Percentiles rank a stretch among this genome's conserved stretches.
phyloP scores from a whole-genome alignment of 2,888 invertebrate species.

The Caenorhabditis afra region DNA sequence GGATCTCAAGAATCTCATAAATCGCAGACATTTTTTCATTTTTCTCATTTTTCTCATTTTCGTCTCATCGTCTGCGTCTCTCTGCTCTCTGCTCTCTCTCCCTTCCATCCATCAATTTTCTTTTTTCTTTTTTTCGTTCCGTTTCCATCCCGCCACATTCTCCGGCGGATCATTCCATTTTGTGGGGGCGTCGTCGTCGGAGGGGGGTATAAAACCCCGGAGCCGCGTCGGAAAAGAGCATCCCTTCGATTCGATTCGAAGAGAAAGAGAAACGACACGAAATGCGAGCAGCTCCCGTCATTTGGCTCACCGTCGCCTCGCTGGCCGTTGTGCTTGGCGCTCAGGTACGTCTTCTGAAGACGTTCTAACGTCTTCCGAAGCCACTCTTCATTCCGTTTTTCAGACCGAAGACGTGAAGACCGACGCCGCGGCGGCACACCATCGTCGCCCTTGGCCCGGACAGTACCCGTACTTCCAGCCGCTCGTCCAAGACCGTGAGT shows the following conservation, averaged over 20 bases:
- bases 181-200: background rate
- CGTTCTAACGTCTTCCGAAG: background rate
- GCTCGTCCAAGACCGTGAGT: slow-evolving; percentile 64
- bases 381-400: background rate
- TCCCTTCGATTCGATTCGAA: no score
- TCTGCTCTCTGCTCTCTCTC: no score
- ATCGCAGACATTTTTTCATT: no score
- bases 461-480: slow-evolving; percentile 46
- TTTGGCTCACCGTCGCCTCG: slow-evolving; percentile 52
- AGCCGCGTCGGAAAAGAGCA: no score
- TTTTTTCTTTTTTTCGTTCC: background rate
- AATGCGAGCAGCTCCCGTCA: slow-evolving; percentile 34
- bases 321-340: slow-evolving; percentile 46
- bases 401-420: slow-evolving; percentile 52
- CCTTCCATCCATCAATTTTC: no score
- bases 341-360: slow-evolving; percentile 23
- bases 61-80: no score
- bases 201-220: slow-evolving; percentile 27
- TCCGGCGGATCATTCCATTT: no score
- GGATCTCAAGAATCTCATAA: no score
- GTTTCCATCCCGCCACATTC: no score
- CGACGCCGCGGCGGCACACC: slow-evolving; percentile 56
- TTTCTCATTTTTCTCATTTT: no score
- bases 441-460: slow-evolving; percentile 26
- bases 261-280: no score